phyloP scores from a whole-genome alignment of 2,888 invertebrate species.

The Harpalus rufipes region DNA sequence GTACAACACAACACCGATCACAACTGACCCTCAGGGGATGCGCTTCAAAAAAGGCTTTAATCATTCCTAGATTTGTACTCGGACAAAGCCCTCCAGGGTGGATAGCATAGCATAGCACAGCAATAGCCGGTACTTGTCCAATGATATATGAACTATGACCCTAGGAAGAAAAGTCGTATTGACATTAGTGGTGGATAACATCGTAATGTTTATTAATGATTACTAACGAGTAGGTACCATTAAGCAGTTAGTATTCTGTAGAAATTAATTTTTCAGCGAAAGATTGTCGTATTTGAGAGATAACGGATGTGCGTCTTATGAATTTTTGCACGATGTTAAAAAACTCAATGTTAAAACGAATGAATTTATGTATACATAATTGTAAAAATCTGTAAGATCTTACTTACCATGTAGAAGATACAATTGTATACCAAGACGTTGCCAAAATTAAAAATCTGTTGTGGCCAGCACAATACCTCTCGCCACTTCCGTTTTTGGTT shows the following conservation, averaged over 20 bases:
- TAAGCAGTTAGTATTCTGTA: background rate
- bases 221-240: background rate
- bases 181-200: background rate
- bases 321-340: too few relatives aligned
- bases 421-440: too few relatives aligned
- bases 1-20: conserved; percentile 51
- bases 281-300: too few relatives aligned
- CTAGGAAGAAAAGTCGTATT: background rate
- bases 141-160: conserved; percentile 30
- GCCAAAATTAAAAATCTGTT: too few relatives aligned
- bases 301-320: too few relatives aligned
- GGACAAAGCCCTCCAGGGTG: background rate
- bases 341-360: too few relatives aligned
- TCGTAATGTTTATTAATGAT: conserved; percentile 1
- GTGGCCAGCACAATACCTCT: too few relatives aligned
- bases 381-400: too few relatives aligned
- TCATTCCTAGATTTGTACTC: conserved; percentile 47
- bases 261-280: too few relatives aligned
- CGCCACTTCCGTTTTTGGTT: too few relatives aligned
- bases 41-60: conserved; percentile 49
- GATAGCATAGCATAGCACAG: background rate
- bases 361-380: too few relatives aligned
- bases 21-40: background rate
- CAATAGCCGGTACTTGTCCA: conserved; percentile 18
- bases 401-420: too few relatives aligned